These are phyloP conservation scores for Cyanistes caeruleus DNA, from an alignment of 2,113 vertebrate genomes.

Conservation along the genomic window DNA sequence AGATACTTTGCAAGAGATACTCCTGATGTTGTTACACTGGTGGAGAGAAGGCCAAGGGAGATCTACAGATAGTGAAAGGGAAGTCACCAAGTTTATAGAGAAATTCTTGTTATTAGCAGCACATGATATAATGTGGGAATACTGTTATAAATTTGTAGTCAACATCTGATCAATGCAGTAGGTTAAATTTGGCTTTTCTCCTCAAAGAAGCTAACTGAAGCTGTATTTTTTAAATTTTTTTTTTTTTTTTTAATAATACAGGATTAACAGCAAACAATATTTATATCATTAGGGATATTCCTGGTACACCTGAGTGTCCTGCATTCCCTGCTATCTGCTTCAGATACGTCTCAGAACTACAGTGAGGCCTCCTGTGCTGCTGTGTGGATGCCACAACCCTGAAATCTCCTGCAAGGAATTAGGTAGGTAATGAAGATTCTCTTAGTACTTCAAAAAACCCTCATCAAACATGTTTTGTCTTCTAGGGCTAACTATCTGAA, in stretches of 20 bases:
- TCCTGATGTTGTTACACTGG: accelerated
- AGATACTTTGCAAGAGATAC: neutral
- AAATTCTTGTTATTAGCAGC: neutral
- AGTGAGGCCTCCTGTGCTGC: neutral
- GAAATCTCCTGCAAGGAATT: neutral
- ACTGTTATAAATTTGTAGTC: neutral
- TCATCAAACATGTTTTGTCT: neutral
- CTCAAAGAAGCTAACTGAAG: neutral
- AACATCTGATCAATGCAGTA: neutral
- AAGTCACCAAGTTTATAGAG: neutral
- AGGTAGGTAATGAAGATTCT: neutral
- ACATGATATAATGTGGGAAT: neutral
- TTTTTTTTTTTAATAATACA: neutral
- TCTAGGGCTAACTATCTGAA: neutral
- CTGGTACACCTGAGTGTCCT: neutral
- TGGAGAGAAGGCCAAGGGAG: neutral
- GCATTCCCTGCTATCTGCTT: neutral
- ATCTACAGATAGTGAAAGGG: neutral
- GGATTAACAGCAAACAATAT: neutral
- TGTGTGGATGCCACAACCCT: neutral
- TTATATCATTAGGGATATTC: neutral
- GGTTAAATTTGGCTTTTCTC: neutral
- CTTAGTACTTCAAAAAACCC: neutral
- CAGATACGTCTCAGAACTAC: neutral
- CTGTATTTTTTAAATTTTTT: neutral